Percentiles rank a stretch among this genome's conserved stretches.
phyloP scores from a whole-genome alignment of 1,140 invertebrate genomes.

The Trissolcus basalis region DNA sequence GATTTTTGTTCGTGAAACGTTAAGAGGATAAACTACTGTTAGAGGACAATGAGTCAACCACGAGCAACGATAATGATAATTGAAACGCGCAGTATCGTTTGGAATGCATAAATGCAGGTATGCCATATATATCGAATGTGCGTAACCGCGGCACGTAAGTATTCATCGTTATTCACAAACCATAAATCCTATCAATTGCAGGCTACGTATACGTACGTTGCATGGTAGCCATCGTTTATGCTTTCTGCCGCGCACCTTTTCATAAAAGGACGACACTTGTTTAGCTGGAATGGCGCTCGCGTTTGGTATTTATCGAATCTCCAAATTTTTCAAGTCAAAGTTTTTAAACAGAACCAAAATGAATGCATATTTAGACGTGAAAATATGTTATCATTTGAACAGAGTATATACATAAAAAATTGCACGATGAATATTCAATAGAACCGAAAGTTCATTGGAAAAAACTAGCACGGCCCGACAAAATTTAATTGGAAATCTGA shows the following conservation, averaged over 20 bases:
- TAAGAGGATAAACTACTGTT: constrained; percentile 45
- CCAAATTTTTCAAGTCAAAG: neutral
- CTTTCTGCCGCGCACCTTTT: constrained; percentile 45
- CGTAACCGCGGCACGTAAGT: constrained; percentile 50
- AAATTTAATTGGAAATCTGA: constrained; percentile 23
- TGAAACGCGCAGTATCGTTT: constrained; percentile 51
- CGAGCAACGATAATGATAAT: constrained; percentile 51
- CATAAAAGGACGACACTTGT: constrained; percentile 41
- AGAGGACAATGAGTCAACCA: constrained; percentile 52
- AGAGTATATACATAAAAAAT: neutral
- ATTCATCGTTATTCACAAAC: constrained; percentile 61
- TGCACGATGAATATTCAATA: neutral
- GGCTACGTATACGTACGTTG: constrained; percentile 42
- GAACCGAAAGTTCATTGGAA: neutral
- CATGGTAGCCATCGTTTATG: constrained; percentile 51
- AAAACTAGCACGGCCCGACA: neutral
- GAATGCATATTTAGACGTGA: neutral
- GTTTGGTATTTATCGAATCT: constrained; percentile 8
- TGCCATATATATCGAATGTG: constrained; percentile 48
- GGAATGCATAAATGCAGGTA: constrained; percentile 54
- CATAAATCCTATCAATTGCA: constrained; percentile 60
- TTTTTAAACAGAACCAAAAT: too few species aligned
- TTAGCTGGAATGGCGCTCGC: constrained; percentile 26
- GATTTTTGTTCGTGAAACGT: constrained; percentile 29
- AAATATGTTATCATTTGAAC: neutral